Conservation (phyloP, 2,797 vertebrate genomes). For the Tachyglossus aculeatus region DNA sequence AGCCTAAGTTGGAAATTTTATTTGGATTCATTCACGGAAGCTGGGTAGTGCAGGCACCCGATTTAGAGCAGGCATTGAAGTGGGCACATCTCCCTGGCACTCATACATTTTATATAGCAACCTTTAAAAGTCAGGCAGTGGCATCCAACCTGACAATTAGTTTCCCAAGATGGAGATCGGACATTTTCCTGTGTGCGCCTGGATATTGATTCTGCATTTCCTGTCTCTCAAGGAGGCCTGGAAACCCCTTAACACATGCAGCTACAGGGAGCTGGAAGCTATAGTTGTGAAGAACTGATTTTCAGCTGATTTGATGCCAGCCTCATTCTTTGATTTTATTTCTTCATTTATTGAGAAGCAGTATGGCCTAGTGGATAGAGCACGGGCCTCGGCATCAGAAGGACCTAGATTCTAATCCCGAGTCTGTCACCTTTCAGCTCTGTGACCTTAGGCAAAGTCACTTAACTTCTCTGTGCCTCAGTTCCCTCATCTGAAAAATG, state of each 20-base stretch:
- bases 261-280: not conserved
- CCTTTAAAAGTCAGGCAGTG: not conserved
- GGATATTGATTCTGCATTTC: not conserved
- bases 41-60: too few species aligned
- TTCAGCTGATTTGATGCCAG: not conserved
- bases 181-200: not conserved
- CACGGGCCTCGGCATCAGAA: not conserved
- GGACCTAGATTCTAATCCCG: too few species aligned
- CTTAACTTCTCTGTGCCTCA: too few species aligned
- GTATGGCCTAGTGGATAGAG: too few species aligned
- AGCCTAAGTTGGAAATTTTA: too few species aligned
- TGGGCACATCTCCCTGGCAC: not conserved
- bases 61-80: not conserved
- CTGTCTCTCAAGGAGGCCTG: not conserved
- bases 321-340: not conserved
- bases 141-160: not conserved
- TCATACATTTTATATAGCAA: not conserved
- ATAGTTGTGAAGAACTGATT: not conserved
- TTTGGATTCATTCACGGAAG: not conserved
- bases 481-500: too few species aligned
- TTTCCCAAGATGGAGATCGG: too few species aligned
- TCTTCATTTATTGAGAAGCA: too few species aligned
- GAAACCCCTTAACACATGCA: not conserved
- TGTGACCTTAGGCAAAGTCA: too few species aligned
- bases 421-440: too few species aligned